A percentile compares a stretch with the other conserved stretches of the same genome.
These are phyloP conservation scores for Cyclura pinguis DNA, from an alignment of 2,797 vertebrate species.

Conservation along the genomic window DNA sequence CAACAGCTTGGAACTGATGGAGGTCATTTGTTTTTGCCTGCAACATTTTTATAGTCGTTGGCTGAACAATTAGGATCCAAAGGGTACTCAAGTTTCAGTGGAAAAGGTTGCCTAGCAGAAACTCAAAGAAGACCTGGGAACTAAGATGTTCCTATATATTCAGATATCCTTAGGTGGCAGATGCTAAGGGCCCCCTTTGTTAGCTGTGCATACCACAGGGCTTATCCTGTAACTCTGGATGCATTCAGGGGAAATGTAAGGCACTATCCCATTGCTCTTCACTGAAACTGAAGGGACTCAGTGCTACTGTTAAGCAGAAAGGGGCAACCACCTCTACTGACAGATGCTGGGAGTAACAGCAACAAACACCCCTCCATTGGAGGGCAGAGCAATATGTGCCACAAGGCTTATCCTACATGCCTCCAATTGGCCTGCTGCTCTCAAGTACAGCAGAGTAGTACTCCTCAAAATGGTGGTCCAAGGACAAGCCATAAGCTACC, in stretches of 20 bases:
- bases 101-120: neutral
- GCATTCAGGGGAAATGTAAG: too few species aligned
- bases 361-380: too few species aligned
- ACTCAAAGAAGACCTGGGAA: neutral
- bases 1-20: slow-evolving; percentile 54
- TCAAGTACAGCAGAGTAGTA: neutral
- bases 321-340: too few species aligned
- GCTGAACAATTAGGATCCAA: neutral
- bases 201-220: neutral
- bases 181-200: neutral
- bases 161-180: neutral
- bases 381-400: neutral
- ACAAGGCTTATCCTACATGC: neutral
- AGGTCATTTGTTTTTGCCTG: slow-evolving; percentile 34
- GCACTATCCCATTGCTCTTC: too few species aligned
- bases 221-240: neutral
- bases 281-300: too few species aligned
- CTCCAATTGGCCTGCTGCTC: neutral
- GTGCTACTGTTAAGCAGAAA: too few species aligned
- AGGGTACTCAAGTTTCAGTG: slow-evolving; percentile 28
- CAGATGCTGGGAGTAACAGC: too few species aligned
- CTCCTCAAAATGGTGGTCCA: too few species aligned
- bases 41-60: neutral
- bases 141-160: neutral
- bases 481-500: too few species aligned